A percentile compares a stretch with the other conserved stretches of the same genome.
phyloP scores from a whole-genome alignment of 2,888 invertebrate species.

The Adineta ricciae region DNA sequence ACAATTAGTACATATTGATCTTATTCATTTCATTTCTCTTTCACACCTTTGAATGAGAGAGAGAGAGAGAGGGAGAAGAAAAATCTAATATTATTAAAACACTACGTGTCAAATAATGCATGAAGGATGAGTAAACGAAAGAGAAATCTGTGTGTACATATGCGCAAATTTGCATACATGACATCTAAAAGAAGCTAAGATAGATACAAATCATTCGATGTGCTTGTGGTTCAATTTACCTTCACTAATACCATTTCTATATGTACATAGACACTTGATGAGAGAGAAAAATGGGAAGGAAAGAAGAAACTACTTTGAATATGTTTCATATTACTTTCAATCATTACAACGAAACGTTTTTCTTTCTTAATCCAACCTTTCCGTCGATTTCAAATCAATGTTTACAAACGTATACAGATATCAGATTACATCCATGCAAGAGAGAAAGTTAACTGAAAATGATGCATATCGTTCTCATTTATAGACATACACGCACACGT shows the following conservation, averaged over 20 bases:
- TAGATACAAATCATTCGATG: not conserved
- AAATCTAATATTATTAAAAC: not conserved
- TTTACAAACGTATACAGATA: not conserved
- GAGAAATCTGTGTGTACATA: too few species aligned
- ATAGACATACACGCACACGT: not conserved
- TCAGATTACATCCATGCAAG: not conserved
- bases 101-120: not conserved
- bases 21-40: not conserved
- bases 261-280: not conserved
- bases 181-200: not conserved
- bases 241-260: not conserved
- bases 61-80: not conserved
- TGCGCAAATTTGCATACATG: not conserved
- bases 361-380: not conserved
- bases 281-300: too few species aligned
- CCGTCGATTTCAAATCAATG: not conserved
- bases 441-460: not conserved
- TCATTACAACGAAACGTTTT: not conserved
- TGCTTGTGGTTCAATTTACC: not conserved
- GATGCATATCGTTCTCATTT: not conserved
- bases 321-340: not conserved
- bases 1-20: not conserved
- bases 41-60: not conserved
- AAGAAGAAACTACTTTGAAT: not conserved
- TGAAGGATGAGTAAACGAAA: not conserved